Percentiles rank a stretch among this genome's conserved stretches.
Evolutionary conservation across 2,113 vertebrate species (phyloP).

Genomic region (Melanostigma gelatinosum): DNA sequence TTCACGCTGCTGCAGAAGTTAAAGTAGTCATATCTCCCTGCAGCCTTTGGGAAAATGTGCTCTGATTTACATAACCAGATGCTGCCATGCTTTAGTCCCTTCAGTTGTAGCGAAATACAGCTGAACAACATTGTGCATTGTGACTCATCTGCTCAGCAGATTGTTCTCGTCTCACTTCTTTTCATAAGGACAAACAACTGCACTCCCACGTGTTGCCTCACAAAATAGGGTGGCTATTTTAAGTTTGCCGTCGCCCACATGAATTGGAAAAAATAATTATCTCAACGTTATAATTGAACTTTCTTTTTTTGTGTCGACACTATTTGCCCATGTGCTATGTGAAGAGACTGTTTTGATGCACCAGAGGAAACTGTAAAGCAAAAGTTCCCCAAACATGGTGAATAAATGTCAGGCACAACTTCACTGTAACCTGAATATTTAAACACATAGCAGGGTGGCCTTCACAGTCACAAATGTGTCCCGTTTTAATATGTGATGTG

Average conservation of each 20-base stretch:
- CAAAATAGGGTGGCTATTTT: constrained; percentile 31
- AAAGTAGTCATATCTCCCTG: neutral
- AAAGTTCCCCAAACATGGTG: neutral
- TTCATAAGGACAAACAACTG: constrained; percentile 31
- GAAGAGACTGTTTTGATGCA: constrained; percentile 37
- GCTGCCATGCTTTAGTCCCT: neutral
- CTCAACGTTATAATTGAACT: constrained; percentile 35
- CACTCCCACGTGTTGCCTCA: neutral
- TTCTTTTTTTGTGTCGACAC: constrained; percentile 12
- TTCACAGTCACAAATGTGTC: neutral
- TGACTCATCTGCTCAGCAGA: constrained; percentile 26
- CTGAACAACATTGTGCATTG: neutral
- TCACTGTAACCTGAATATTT: constrained; percentile 8
- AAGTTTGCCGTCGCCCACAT: constrained; percentile 30
- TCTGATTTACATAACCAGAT: constrained; percentile 23
- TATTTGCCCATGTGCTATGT: constrained; percentile 5
- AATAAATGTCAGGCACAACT: neutral
- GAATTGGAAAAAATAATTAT: constrained; percentile 27
- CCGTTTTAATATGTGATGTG: neutral
- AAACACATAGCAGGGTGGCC: neutral
- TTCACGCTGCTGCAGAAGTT: neutral
- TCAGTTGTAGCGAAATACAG: neutral
- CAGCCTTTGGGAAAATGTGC: neutral
- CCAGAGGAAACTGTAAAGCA: neutral
- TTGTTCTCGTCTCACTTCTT: constrained; percentile 13